These are phyloP conservation scores for Euura saliciscinereae DNA, from an alignment of 1,140 invertebrate genomes.

Conservation along the genomic window DNA sequence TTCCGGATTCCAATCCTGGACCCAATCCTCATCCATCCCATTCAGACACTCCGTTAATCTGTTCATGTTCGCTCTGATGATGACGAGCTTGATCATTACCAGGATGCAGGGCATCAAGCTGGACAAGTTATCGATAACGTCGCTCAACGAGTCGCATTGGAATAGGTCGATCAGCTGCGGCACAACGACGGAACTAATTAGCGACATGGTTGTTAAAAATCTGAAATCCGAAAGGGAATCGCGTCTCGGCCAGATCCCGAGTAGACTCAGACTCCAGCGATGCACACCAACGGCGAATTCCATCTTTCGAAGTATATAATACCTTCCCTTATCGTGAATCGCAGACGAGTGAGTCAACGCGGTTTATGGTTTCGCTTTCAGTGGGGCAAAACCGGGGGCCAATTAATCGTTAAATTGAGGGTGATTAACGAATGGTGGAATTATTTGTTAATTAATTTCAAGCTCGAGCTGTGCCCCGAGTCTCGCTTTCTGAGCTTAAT, in stretches of 20 bases:
- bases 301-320: neutral
- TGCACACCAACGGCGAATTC: neutral
- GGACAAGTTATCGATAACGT: neutral
- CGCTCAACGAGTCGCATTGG: neutral
- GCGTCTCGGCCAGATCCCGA: neutral
- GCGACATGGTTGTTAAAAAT: neutral
- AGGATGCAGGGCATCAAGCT: neutral
- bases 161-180: neutral
- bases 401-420: neutral
- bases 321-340: neutral
- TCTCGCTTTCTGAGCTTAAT: neutral
- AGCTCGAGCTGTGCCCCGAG: neutral
- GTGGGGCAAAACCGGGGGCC: no score
- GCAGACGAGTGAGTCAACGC: neutral
- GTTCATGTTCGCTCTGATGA: neutral
- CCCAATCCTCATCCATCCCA: neutral
- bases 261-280: neutral
- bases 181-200: neutral
- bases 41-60: neutral
- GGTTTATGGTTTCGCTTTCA: no score
- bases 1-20: neutral
- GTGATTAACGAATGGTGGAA: neutral
- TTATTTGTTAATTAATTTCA: conserved; percentile 4
- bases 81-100: neutral
- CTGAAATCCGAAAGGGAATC: neutral